Evolutionary conservation across 2,797 vertebrate genomes (phyloP).

Genomic region (Xenopus petersii): DNA sequence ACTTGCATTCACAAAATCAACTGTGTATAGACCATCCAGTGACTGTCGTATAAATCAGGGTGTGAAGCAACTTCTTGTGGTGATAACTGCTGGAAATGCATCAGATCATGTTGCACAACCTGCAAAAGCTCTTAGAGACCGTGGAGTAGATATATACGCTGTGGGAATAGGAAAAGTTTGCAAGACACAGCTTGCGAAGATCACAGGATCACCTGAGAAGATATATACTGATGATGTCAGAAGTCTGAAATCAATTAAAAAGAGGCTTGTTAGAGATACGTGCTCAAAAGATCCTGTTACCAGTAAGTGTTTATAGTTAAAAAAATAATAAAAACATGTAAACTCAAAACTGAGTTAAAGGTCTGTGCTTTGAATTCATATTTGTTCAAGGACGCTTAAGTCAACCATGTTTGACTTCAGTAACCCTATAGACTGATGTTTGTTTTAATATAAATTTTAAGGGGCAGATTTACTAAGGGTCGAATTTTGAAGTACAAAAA

Average conservation of each 20-base stretch:
- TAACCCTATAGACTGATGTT: too few species aligned
- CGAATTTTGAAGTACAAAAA: too few species aligned
- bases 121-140: slow-evolving; percentile 65
- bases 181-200: slow-evolving; percentile 67
- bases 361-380: too few species aligned
- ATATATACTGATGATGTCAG: slow-evolving; percentile 57
- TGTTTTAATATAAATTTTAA: too few species aligned
- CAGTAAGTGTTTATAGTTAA: slow-evolving; percentile 13
- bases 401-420: too few species aligned
- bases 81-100: slow-evolving; percentile 77
- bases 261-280: slow-evolving; percentile 58
- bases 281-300: not conserved
- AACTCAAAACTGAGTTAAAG: too few species aligned
- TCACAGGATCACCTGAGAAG: slow-evolving; percentile 63
- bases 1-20: slow-evolving; percentile 48
- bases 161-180: slow-evolving; percentile 72
- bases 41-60: slow-evolving; percentile 28
- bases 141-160: slow-evolving; percentile 68
- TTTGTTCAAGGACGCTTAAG: too few species aligned
- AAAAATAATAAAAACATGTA: not conserved
- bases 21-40: not conserved
- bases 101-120: slow-evolving; percentile 66
- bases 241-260: slow-evolving; percentile 57
- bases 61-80: slow-evolving; percentile 68
- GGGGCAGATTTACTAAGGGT: too few species aligned